Conservation (phyloP, 2,797 vertebrate species). For the Microhierax caerulescens region DNA sequence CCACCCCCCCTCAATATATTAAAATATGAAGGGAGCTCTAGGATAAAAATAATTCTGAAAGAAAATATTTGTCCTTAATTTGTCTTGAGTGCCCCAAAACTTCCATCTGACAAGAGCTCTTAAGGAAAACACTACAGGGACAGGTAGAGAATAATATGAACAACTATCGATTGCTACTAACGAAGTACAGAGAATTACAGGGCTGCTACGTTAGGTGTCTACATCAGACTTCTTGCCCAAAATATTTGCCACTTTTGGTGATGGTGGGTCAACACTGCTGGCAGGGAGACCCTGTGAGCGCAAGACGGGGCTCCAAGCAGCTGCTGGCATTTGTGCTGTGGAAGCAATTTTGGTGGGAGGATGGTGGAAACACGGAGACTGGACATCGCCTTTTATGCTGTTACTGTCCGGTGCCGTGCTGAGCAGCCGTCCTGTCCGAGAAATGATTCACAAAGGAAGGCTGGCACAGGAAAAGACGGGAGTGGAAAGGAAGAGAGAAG, state of each 20-base stretch:
- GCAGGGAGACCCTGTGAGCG: not conserved
- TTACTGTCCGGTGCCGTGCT: not conserved
- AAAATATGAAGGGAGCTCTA: not conserved
- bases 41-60: not conserved
- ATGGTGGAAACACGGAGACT: not conserved
- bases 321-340: not conserved
- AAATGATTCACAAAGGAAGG: not conserved
- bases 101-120: not conserved
- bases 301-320: not conserved
- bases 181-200: not conserved
- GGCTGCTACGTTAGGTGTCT: not conserved
- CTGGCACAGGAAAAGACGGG: rapidly evolving
- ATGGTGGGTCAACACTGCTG: not conserved
- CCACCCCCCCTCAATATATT: not conserved
- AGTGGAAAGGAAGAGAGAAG: not conserved
- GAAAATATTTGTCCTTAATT: not conserved
- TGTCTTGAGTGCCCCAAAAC: not conserved
- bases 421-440: not conserved
- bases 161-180: not conserved
- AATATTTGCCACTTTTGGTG: not conserved
- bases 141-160: not conserved
- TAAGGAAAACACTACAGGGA: not conserved
- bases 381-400: not conserved
- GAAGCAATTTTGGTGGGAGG: not conserved
- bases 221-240: not conserved